Conservation (phyloP, 2,888 invertebrate species). For the Fragum sueziense region DNA sequence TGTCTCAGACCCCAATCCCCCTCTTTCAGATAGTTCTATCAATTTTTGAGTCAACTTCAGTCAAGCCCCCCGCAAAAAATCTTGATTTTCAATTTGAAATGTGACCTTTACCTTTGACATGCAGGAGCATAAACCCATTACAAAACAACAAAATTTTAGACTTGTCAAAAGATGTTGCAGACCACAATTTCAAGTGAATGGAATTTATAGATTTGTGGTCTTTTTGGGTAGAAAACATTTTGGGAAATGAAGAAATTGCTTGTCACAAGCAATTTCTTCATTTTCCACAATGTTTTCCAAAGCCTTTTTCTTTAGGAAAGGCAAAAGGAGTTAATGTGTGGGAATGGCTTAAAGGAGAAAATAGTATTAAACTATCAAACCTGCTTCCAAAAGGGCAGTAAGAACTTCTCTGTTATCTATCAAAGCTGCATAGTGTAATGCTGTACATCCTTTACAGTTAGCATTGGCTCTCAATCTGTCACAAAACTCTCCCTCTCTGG, state of each 20-base stretch:
- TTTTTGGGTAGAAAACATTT: neutral
- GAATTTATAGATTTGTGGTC: no score
- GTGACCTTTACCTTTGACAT: neutral
- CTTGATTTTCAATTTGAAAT: neutral
- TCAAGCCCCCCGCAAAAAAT: no score
- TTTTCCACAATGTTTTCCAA: neutral
- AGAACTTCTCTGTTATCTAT: slow-evolving; percentile 87
- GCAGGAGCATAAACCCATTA: neutral
- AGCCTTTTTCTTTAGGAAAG: neutral
- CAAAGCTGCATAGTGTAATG: slow-evolving; percentile 94
- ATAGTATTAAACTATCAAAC: slow-evolving; percentile 79
- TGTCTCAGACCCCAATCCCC: no score
- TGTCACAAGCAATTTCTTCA: neutral
- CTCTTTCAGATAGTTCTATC: no score
- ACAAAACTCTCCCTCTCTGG: slow-evolving; percentile 92
- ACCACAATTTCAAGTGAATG: no score
- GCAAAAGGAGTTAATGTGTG: no score
- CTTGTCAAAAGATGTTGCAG: no score
- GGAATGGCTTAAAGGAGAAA: neutral
- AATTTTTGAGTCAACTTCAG: no score
- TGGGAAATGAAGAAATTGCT: neutral
- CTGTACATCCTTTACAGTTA: slow-evolving; percentile 92
- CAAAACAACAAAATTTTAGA: neutral
- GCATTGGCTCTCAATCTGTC: slow-evolving; percentile 86
- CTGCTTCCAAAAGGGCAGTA: slow-evolving; percentile 87